Evolutionary conservation across 2,113 vertebrate species (phyloP).

Genomic region (Lampris incognitus): DNA sequence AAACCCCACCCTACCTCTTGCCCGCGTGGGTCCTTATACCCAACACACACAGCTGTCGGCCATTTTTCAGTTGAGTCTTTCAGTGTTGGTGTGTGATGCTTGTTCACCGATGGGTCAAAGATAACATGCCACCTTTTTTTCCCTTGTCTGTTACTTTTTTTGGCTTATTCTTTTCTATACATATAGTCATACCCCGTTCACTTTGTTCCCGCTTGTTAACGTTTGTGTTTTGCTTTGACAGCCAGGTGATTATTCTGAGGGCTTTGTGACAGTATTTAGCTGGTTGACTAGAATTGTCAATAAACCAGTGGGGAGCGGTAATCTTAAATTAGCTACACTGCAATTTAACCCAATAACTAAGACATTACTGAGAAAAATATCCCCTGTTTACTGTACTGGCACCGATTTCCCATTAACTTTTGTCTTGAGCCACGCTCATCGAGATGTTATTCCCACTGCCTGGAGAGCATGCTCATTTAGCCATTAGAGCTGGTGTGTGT

Average conservation of each 20-base stretch:
- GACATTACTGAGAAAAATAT: not conserved
- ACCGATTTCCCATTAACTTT: not conserved
- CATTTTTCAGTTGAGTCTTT: constrained; percentile 50
- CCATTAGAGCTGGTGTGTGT: constrained; percentile 10
- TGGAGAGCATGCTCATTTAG: constrained; percentile 12
- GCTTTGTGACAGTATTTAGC: constrained; percentile 13
- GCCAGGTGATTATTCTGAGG: constrained; percentile 14
- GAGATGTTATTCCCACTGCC: not conserved
- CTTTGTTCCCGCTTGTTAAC: constrained; percentile 32
- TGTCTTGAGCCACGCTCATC: not conserved
- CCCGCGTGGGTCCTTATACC: constrained; percentile 53
- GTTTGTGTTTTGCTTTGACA: constrained; percentile 48
- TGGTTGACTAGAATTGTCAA: constrained; percentile 5
- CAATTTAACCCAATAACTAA: too few species aligned
- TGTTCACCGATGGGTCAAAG: constrained; percentile 60
- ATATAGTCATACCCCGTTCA: constrained; percentile 33
- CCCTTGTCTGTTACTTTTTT: constrained; percentile 44
- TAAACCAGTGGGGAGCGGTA: too few species aligned
- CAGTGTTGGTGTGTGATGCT: constrained; percentile 59
- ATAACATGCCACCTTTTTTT: constrained; percentile 47
- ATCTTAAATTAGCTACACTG: too few species aligned
- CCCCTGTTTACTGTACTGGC: not conserved
- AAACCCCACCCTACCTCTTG: too few species aligned
- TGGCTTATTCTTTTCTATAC: constrained; percentile 17
- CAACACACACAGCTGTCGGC: constrained; percentile 47